Percentiles rank a stretch among this genome's conserved stretches.
Conservation (phyloP, 2,888 invertebrate species). For the Philereme vetulata region DNA sequence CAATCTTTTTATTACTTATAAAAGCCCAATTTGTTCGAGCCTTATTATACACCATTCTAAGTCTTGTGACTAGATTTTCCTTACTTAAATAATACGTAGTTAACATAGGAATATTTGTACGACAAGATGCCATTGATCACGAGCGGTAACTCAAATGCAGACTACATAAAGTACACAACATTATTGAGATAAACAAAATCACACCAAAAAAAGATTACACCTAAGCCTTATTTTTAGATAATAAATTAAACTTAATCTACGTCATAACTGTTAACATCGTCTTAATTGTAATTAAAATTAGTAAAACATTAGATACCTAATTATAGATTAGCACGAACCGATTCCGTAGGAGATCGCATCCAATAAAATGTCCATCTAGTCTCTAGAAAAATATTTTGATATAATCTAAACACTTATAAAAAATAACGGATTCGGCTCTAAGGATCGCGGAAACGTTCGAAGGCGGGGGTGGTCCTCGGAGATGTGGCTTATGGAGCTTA, state of each 20-base stretch:
- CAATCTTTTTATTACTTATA: conserved; percentile 66
- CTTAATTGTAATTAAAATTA: conserved; percentile 57
- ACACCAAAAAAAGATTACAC: conserved; percentile 68
- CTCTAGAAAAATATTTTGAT: conserved; percentile 78
- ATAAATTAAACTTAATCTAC: conserved; percentile 77
- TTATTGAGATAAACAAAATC: conserved; percentile 74
- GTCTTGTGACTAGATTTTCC: conserved; percentile 83
- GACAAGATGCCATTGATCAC: conserved; percentile 84
- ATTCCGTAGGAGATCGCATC: conserved; percentile 80
- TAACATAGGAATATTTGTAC: conserved; percentile 84
- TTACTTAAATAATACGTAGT: conserved; percentile 81
- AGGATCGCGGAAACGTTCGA: conserved; percentile 65
- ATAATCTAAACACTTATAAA: conserved; percentile 76
- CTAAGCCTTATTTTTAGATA: conserved; percentile 62
- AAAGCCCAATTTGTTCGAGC: conserved; percentile 75
- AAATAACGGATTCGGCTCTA: conserved; percentile 80
- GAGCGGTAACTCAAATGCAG: conserved; percentile 84
- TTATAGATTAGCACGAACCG: conserved; percentile 66
- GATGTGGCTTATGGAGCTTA: conserved; percentile 71
- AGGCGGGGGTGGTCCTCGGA: conserved; percentile 78
- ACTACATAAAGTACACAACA: conserved; percentile 76
- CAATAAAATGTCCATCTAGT: conserved; percentile 70
- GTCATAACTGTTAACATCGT: conserved; percentile 66
- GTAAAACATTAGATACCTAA: conserved; percentile 38
- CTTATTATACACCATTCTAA: conserved; percentile 77